Evolutionary conservation across 2,888 invertebrate genomes (phyloP), one percentile per base, ranked within the genome.

Genomic region (Nephrotoma flavescens): DNA sequence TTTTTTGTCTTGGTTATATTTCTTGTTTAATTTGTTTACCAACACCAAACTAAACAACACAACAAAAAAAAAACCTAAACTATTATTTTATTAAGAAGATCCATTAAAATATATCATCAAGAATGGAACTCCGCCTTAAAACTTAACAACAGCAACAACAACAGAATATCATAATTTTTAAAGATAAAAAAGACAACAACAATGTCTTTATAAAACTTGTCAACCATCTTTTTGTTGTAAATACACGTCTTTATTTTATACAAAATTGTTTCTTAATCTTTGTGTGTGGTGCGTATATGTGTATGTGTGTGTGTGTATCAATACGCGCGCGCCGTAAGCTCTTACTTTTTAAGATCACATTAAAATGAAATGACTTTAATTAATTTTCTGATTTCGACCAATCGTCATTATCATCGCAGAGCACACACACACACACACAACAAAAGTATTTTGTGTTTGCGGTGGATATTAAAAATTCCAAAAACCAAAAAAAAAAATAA

Each of bases 51-150:
- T 7, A 57, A 71, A 71, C 71, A 71, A 19, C 31, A 57, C 19
- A 57, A 15, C 4, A 57, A 0, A 44, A 44, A 9, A 44, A 44
- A 71, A 71, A 71, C 19, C 31, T 31, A 71, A 31, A 71, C 71
- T 71, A 71, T 71, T 71, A 71, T 71, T 71, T 71, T 71, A 71
- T 71, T 71, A 71, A 71, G 71, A 71, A 71, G 71, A 71, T 71
- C 19, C 71, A 71, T 71, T 71, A 71, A 71, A 71, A 19, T 31
- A 71, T 71, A 71, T 71, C 71, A 71, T 71, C 71, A 71, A 71
- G 71, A 71, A 84, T 84, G 41, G 84, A 84, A 84, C 84, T 84
- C 84, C 84, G 84, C 84, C 84, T 84, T 84, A 84, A 84, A 84
- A 84, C 31, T 71, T 71, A 71, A 71, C 19, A 57, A 19, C 19